Percentiles rank a stretch among this genome's conserved stretches.
Conservation (phyloP, 1,140 invertebrate genomes). For the Eciton burchellii region DNA sequence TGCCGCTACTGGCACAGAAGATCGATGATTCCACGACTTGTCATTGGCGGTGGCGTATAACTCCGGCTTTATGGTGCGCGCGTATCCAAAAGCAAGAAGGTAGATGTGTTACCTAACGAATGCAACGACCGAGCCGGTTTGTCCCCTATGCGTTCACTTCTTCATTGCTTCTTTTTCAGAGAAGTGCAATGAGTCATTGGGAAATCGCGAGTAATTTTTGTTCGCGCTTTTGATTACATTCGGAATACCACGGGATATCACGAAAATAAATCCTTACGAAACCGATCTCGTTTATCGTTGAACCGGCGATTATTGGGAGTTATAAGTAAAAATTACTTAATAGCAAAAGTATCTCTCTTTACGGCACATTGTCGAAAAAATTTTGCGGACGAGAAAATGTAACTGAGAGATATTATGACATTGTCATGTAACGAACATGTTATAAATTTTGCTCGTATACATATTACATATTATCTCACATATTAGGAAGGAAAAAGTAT, state of each 20-base stretch:
- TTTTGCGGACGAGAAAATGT: too few relatives aligned
- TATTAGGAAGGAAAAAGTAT: not conserved
- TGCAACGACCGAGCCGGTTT: conserved; percentile 47
- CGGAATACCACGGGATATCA: not conserved
- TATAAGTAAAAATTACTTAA: not conserved
- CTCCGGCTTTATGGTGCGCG: not conserved
- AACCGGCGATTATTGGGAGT: not conserved
- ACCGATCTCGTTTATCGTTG: conserved; percentile 6
- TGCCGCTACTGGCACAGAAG: not conserved
- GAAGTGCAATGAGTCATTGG: conserved; percentile 19
- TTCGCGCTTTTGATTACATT: not conserved
- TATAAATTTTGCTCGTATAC: not conserved
- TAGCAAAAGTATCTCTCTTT: not conserved
- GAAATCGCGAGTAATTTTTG: conserved; percentile 1
- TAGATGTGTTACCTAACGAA: conserved; percentile 33
- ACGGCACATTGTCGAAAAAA: too few relatives aligned
- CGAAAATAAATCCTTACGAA: conserved; percentile 4
- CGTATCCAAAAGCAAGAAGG: conserved; percentile 18
- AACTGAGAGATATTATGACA: too few relatives aligned
- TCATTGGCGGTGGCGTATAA: not conserved
- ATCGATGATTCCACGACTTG: conserved; percentile 12
- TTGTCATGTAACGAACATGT: too few relatives aligned
- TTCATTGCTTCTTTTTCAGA: not conserved
- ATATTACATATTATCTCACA: too few relatives aligned
- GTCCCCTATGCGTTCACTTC: not conserved